Conservation (phyloP, 1,140 invertebrate genomes). For the Bathynomus jamesi region DNA sequence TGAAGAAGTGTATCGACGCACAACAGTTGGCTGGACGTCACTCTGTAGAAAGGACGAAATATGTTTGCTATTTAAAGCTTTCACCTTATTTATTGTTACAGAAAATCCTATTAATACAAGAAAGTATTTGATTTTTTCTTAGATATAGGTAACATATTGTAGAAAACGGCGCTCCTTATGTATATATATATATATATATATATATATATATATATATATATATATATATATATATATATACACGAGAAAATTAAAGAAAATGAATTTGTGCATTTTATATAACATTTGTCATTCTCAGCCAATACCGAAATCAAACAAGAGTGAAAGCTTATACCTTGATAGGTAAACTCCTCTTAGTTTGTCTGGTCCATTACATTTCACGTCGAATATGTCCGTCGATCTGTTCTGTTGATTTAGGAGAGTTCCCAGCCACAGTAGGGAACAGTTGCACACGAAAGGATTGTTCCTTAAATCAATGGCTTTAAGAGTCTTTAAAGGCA, state of each 20-base stretch:
- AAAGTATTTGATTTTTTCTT: too few relatives aligned
- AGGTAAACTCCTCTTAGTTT: constrained; percentile 28
- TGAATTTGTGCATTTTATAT: background rate
- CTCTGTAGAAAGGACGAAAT: background rate
- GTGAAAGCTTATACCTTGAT: constrained; percentile 18
- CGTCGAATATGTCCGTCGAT: constrained; percentile 19
- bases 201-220: background rate
- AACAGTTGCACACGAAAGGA: constrained; percentile 78
- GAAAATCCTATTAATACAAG: too few relatives aligned
- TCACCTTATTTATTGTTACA: too few relatives aligned
- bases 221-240: background rate
- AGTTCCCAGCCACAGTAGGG: constrained; percentile 61
- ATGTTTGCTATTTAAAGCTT: too few relatives aligned
- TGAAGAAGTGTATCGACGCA: background rate
- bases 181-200: background rate
- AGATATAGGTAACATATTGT: too few relatives aligned
- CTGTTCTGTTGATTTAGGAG: constrained; percentile 18
- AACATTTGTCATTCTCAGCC: too few relatives aligned
- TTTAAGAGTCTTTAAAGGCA: constrained; percentile 31
- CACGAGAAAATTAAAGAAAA: background rate
- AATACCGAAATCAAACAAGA: too few relatives aligned
- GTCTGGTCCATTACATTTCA: constrained; percentile 27
- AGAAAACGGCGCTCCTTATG: too few relatives aligned
- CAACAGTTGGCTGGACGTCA: background rate
- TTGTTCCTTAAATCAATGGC: constrained; percentile 59